Conservation (phyloP, 2,113 vertebrate genomes). For the Chionodraco myersi region DNA sequence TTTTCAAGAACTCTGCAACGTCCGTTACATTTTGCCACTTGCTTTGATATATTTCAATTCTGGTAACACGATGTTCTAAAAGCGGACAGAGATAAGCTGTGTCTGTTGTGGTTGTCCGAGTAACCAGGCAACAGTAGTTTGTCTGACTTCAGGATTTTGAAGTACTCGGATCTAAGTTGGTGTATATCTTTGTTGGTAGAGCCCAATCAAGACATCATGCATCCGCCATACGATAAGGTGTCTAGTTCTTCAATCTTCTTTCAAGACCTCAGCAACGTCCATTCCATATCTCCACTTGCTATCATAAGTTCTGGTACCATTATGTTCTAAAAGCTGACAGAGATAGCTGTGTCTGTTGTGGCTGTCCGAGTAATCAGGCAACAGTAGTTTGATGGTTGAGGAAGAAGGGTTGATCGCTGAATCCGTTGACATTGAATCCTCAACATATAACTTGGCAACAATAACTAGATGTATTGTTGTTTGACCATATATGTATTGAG, state of each 20-base stretch:
- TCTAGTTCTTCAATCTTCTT: slow-evolving; percentile 1
- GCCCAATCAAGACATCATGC: not conserved
- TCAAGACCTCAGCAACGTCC: not conserved
- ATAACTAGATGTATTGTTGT: not conserved
- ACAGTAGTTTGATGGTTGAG: not conserved
- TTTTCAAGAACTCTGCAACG: not conserved
- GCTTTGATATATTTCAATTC: not conserved
- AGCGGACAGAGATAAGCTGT: not conserved
- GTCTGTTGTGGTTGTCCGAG: not conserved
- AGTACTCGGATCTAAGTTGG: slow-evolving; percentile 8
- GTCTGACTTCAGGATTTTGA: slow-evolving; percentile 35
- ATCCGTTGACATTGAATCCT: too few relatives aligned
- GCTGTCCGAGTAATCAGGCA: not conserved
- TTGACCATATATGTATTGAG: not conserved
- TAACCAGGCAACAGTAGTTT: not conserved
- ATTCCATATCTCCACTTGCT: not conserved
- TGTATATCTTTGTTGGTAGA: slow-evolving; percentile 6
- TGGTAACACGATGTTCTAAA: not conserved
- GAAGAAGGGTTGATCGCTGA: too few relatives aligned
- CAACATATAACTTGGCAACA: not conserved
- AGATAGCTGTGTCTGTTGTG: not conserved
- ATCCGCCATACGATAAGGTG: too few relatives aligned
- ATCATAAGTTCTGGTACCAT: not conserved
- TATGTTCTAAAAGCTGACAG: not conserved
- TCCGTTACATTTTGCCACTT: not conserved